Conservation (phyloP, 2,113 vertebrate species). For the Hucho hucho region DNA sequence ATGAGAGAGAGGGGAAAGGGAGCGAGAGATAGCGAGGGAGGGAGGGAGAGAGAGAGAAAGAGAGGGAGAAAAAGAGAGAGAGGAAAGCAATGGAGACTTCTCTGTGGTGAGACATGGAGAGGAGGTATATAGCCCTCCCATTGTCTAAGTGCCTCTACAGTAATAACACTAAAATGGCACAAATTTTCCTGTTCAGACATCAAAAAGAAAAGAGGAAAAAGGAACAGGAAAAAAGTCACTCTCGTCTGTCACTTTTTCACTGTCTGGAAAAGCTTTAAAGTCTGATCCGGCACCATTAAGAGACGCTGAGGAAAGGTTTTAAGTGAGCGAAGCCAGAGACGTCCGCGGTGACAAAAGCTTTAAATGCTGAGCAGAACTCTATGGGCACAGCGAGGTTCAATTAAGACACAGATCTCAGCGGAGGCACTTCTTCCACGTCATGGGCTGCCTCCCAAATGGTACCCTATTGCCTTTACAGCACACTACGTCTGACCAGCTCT, state of each 20-base stretch:
- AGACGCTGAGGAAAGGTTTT: background rate
- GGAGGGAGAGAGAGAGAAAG: background rate
- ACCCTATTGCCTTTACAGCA: too few species aligned
- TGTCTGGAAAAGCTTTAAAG: background rate
- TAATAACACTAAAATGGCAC: constrained; percentile 38
- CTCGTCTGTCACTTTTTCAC: background rate
- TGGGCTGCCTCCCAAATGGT: too few species aligned
- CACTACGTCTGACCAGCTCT: too few species aligned
- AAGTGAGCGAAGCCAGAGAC: background rate
- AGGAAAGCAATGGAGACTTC: background rate
- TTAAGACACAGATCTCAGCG: constrained; percentile 9
- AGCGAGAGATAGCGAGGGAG: too few species aligned
- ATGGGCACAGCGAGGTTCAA: constrained; percentile 2
- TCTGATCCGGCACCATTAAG: background rate
- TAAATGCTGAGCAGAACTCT: background rate
- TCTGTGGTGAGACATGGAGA: background rate
- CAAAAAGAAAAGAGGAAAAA: constrained; percentile 2
- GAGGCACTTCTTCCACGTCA: background rate
- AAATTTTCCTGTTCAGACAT: constrained; percentile 34
- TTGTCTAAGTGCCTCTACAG: constrained; percentile 23
- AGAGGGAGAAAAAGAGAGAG: background rate
- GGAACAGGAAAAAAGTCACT: background rate
- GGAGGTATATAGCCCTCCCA: constrained; percentile 6
- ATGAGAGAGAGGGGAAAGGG: too few species aligned
- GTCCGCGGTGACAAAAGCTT: constrained; percentile 5